Base-by-base conservation (phyloP, 1,140 invertebrate species). In the Bombyx mandarina region DNA sequence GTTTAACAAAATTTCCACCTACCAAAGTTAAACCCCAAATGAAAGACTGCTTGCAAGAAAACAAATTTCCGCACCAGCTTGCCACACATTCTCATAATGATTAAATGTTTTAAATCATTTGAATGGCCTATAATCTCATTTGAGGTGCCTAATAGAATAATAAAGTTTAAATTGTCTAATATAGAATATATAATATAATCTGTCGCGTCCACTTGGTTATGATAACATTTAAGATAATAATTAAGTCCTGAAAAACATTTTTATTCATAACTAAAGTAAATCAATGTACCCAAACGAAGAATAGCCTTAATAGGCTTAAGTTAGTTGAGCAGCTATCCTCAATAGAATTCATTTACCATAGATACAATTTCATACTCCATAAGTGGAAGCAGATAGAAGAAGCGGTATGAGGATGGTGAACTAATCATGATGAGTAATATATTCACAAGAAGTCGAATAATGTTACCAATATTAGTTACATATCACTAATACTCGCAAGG, bases 21-120 rank as follows among this genome's bases (percentile, higher is more conserved):
- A 90, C 89, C 0, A 90, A 89, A 81, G 81, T 89, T 1, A 90
- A 89, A 65, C 79, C 78, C 6, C 73, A 86, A 45, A 79, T 88
- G 73, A 81, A 79, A 55, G 78, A 87, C 57, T 74, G 79, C 61
- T 73, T 89, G 53, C 62, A 77, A 60, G 79, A 82, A 58, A 69
- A 58, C 8, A 69, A 62, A 51, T 9, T 52, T 51, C 18, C 55
- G 58, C 59, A 63, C 4, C 9, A 61, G 42, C 44, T 47, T 46
- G 12, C 55, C 52, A 46, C 64, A 52, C 53, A 62, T 22, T 52
- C 73, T 45, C 57, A 65, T 53, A 54, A 58, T 60, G 70, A 79
- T 42, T 83, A 79, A 66, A 71, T 50, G 10, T 54, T 12, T n/a
- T 52, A 18, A 53, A 45, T 56, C 48, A 53, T 55, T 6, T 56